These are phyloP conservation scores for Diarsia rubi DNA, from an alignment of 2,888 invertebrate genomes.

Conservation along the genomic window DNA sequence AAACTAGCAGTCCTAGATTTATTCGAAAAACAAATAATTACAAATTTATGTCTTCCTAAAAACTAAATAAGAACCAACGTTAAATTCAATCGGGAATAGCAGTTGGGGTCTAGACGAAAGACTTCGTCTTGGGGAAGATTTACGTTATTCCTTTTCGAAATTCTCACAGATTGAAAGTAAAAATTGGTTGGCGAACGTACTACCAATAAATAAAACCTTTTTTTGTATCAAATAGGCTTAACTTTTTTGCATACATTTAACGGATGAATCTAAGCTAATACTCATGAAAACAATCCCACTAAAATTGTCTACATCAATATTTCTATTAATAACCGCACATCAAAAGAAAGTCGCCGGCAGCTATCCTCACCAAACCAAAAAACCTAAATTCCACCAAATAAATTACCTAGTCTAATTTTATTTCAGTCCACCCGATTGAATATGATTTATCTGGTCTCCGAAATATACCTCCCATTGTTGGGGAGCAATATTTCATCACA, in stretches of 20 bases:
- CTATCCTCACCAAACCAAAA: conserved; percentile 11
- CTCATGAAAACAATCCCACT: conserved; percentile 14
- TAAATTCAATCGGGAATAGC: not conserved
- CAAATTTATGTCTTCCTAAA: not conserved
- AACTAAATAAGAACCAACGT: not conserved
- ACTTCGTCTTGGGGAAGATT: not conserved
- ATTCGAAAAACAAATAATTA: conserved; percentile 3
- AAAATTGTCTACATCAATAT: conserved; percentile 26
- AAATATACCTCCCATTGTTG: conserved; percentile 59
- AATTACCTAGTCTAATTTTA: conserved; percentile 59
- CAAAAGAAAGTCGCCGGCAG: conserved; percentile 4
- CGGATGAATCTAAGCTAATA: too few species aligned
- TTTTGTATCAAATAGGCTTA: not conserved
- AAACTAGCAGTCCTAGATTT: not conserved
- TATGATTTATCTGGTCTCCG: conserved; percentile 64
- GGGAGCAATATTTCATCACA: conserved; percentile 55
- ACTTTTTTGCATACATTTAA: not conserved
- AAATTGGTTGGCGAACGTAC: not conserved
- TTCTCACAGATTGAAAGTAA: not conserved
- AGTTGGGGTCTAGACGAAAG: not conserved
- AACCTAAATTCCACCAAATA: conserved; percentile 49
- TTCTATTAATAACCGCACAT: conserved; percentile 21
- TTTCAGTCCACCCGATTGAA: conserved; percentile 62
- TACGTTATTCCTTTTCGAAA: not conserved
- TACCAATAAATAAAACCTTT: not conserved